Percentiles rank a stretch among this genome's conserved stretches.
phyloP scores from a whole-genome alignment of 1,140 invertebrate species.

The Theocolax elegans region DNA sequence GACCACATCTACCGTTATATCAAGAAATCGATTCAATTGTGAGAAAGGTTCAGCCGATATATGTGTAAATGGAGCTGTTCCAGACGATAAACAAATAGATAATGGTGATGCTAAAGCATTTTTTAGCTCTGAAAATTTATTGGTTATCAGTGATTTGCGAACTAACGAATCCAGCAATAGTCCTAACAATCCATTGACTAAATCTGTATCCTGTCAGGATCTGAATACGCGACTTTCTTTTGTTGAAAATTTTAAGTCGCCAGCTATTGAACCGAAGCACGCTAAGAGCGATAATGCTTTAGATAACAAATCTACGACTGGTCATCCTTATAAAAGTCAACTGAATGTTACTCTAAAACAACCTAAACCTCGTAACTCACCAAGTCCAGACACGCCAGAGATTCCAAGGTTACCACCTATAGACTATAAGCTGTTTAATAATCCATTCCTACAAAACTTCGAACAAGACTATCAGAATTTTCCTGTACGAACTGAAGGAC shows the following conservation, averaged over 20 bases:
- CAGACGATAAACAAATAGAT: conserved; percentile 13
- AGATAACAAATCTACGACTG: conserved; percentile 42
- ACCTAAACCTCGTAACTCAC: conserved; percentile 36
- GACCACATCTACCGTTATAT: conserved; percentile 52
- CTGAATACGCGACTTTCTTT: conserved; percentile 43
- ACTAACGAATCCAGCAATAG: conserved; percentile 6
- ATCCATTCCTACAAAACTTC: conserved; percentile 58
- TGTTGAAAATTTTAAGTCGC: conserved; percentile 6
- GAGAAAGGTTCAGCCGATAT: conserved; percentile 58
- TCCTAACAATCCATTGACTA: conserved; percentile 45
- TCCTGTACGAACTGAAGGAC: conserved; percentile 20
- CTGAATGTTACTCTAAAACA: conserved; percentile 54
- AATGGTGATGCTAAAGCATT: conserved; percentile 42
- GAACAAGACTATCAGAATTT: conserved; percentile 46
- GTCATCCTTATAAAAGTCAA: conserved; percentile 51
- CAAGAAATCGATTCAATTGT: conserved; percentile 35
- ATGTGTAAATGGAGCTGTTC: conserved; percentile 53
- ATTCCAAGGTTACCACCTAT: conserved; percentile 54
- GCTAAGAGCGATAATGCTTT: conserved; percentile 58
- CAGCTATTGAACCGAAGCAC: conserved; percentile 1
- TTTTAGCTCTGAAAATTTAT: conserved; percentile 50
- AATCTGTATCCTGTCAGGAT: conserved; percentile 61
- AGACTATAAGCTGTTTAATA: conserved; percentile 56
- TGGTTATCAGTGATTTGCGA: conserved; percentile 21
- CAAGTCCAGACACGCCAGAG: conserved; percentile 52